A percentile compares a stretch with the other conserved stretches of the same genome.
Conservation (phyloP, 2,113 vertebrate genomes). For the Phasianus colchicus region DNA sequence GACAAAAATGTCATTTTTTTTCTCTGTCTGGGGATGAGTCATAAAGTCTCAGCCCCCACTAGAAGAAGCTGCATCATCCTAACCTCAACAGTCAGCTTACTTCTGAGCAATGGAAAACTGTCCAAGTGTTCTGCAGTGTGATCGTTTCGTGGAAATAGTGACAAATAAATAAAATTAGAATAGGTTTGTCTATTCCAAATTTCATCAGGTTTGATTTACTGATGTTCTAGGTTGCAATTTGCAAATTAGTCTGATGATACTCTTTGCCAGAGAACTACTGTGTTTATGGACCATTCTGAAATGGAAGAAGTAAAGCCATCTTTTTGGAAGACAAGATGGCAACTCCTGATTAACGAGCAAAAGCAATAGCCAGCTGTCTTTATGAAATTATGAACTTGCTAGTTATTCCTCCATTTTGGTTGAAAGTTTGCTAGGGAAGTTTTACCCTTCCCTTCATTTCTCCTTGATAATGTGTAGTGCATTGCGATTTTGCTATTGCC, state of each 20-base stretch:
- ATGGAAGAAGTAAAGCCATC: background rate
- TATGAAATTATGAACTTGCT: background rate
- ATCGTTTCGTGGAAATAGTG: background rate
- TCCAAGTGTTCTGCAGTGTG: background rate
- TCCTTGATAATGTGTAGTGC: background rate
- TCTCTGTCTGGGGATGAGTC: background rate
- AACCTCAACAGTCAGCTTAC: background rate
- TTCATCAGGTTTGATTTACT: background rate
- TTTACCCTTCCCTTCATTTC: background rate
- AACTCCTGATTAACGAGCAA: background rate
- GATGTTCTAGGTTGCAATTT: background rate
- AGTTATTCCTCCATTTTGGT: slow-evolving; percentile 14
- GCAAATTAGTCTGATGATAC: background rate
- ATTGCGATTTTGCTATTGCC: background rate
- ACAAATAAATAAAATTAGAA: background rate
- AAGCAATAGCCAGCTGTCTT: background rate
- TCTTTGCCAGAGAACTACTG: background rate
- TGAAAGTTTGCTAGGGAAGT: background rate
- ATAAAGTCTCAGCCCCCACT: background rate
- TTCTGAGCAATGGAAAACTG: background rate
- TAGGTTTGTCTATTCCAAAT: background rate
- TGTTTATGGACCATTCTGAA: background rate
- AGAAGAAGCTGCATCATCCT: background rate
- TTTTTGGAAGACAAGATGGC: background rate
- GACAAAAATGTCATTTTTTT: background rate